phyloP scores from a whole-genome alignment of 2,113 vertebrate species.

The Chaetorhynchus papuensis region DNA sequence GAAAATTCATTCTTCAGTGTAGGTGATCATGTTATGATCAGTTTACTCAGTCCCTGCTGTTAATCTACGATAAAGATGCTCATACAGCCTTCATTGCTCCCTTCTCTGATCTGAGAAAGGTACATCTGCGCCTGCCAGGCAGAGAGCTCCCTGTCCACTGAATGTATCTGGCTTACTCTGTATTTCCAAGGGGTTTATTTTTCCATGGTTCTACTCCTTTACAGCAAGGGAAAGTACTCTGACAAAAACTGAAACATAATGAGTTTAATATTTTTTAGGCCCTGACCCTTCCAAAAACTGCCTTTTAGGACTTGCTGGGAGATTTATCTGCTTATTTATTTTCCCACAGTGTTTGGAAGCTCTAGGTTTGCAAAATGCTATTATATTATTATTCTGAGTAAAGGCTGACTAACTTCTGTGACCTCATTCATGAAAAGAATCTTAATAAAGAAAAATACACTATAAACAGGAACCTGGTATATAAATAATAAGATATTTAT shows the following conservation, averaged over 20 bases:
- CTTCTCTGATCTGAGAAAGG: neutral
- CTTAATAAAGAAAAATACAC: neutral
- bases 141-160: neutral
- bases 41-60: neutral
- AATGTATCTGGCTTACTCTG: neutral
- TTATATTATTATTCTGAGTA: neutral
- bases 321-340: neutral
- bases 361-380: neutral
- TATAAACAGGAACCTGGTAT: neutral
- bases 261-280: neutral
- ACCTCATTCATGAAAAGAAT: neutral
- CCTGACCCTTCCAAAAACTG: neutral
- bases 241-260: neutral
- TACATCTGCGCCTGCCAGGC: neutral
- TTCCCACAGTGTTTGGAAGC: neutral
- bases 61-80: neutral
- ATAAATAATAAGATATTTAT: neutral
- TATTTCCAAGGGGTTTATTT: neutral
- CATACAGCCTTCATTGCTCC: neutral
- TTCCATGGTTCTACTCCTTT: neutral
- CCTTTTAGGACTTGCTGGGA: neutral
- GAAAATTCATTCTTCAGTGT: neutral
- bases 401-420: neutral
- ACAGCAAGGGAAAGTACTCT: neutral
- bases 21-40: neutral